Conservation (phyloP, 1,140 invertebrate species). For the Hyles vespertilio region DNA sequence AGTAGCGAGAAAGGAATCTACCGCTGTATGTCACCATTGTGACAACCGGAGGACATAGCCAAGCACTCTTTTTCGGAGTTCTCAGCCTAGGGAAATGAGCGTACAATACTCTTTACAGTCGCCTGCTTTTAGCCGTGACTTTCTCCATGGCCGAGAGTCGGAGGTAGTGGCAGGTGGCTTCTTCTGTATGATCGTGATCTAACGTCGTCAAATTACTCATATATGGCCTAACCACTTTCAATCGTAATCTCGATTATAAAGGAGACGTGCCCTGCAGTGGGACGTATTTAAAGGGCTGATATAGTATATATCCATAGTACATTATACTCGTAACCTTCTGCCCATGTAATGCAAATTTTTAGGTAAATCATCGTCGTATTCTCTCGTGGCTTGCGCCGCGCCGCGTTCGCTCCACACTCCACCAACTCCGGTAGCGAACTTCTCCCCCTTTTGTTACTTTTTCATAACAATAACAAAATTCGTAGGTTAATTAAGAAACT, state of each 20-base stretch:
- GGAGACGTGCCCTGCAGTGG: neutral
- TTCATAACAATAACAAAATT: constrained; percentile 56
- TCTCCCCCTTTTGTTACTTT: constrained; percentile 40
- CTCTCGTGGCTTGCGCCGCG: constrained; percentile 9
- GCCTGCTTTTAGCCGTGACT: no score
- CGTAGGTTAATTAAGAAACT: constrained; percentile 43
- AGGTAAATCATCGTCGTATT: neutral
- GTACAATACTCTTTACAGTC: no score
- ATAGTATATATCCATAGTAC: neutral
- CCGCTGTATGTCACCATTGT: no score
- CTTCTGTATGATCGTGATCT: no score
- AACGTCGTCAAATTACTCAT: no score
- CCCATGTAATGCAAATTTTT: neutral
- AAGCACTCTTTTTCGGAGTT: no score
- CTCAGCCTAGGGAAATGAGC: no score
- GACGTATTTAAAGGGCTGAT: neutral
- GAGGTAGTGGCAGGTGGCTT: no score
- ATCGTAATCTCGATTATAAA: neutral
- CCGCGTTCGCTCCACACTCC: constrained; percentile 20
- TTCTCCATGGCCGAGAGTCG: no score
- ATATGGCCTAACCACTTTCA: neutral
- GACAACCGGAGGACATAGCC: no score
- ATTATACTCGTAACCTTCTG: neutral
- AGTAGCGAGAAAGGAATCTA: no score
- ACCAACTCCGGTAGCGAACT: constrained; percentile 29